phyloP scores from a whole-genome alignment of 2,113 vertebrate species.

The Entelurus aequoreus region DNA sequence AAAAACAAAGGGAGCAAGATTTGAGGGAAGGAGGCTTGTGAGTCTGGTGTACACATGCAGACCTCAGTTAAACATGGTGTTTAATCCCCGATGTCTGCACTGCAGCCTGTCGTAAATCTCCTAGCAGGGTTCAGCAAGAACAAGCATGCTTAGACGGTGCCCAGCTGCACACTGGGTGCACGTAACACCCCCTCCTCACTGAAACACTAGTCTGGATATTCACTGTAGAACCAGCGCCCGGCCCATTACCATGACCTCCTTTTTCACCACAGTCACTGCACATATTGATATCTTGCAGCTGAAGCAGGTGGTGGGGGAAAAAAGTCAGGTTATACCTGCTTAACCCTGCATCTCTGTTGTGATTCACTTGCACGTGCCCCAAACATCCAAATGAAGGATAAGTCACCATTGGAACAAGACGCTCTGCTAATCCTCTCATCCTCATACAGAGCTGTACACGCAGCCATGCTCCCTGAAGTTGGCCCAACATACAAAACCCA shows the following conservation, averaged over 20 bases:
- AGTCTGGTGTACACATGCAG: slow-evolving; percentile 48
- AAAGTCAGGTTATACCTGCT: slow-evolving; percentile 45
- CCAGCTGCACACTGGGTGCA: slow-evolving; percentile 44
- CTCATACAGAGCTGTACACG: slow-evolving; percentile 7
- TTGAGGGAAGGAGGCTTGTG: slow-evolving; percentile 21
- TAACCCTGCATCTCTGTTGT: slow-evolving; percentile 25
- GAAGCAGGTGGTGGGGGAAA: slow-evolving; percentile 18
- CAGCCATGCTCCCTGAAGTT: slow-evolving; percentile 15
- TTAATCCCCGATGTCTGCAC: slow-evolving; percentile 56
- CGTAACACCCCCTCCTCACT: slow-evolving; percentile 1
- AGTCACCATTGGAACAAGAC: slow-evolving; percentile 22
- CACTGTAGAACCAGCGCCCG: slow-evolving; percentile 18
- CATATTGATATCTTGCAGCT: slow-evolving; percentile 50
- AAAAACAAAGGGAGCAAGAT: slow-evolving; percentile 3
- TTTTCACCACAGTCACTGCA: slow-evolving; percentile 33
- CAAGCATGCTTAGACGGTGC: slow-evolving; percentile 32
- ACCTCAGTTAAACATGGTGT: slow-evolving; percentile 48
- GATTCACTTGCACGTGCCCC: slow-evolving; percentile 12
- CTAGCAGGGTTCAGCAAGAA: slow-evolving; percentile 27
- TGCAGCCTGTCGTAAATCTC: slow-evolving; percentile 60
- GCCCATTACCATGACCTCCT: slow-evolving; percentile 50
- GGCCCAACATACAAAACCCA: slow-evolving; percentile 11
- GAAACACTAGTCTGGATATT: slow-evolving; percentile 29
- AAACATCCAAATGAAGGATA: slow-evolving; percentile 19
- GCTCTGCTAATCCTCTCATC: background rate